phyloP scores from a whole-genome alignment of 2,888 invertebrate species.

The Isoperla grammatica region DNA sequence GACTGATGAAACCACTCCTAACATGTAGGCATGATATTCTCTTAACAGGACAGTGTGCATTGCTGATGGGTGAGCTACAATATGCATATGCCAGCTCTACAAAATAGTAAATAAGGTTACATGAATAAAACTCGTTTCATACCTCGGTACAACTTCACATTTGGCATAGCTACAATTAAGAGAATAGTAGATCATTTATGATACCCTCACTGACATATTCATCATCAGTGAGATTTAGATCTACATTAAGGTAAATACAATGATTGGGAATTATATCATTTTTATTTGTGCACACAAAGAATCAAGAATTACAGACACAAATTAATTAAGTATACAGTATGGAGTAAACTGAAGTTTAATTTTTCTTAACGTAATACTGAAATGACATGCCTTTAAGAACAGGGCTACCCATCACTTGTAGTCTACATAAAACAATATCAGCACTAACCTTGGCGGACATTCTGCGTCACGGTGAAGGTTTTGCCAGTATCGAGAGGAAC shows the following conservation, averaged over 20 bases:
- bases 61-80: neutral
- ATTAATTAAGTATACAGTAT: neutral
- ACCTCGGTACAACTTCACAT: constrained; percentile 33
- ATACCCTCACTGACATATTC: constrained; percentile 14
- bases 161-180: constrained; percentile 33
- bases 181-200: constrained; percentile 27
- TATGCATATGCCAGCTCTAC: constrained; percentile 7
- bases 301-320: neutral
- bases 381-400: too few relatives aligned
- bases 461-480: constrained; percentile 89
- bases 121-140: constrained; percentile 27
- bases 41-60: neutral
- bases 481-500: constrained; percentile 90
- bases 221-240: too few relatives aligned
- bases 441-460: constrained; percentile 69
- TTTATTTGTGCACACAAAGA: neutral
- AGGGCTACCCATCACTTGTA: too few relatives aligned
- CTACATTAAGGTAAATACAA: neutral
- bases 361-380: neutral
- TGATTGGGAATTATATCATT: neutral
- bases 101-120: constrained; percentile 3
- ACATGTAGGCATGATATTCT: neutral
- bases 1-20: neutral
- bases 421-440: too few relatives aligned
- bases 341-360: neutral